Evolutionary conservation across 2,888 invertebrate genomes (phyloP).

Genomic region (Brachypterus glaber): DNA sequence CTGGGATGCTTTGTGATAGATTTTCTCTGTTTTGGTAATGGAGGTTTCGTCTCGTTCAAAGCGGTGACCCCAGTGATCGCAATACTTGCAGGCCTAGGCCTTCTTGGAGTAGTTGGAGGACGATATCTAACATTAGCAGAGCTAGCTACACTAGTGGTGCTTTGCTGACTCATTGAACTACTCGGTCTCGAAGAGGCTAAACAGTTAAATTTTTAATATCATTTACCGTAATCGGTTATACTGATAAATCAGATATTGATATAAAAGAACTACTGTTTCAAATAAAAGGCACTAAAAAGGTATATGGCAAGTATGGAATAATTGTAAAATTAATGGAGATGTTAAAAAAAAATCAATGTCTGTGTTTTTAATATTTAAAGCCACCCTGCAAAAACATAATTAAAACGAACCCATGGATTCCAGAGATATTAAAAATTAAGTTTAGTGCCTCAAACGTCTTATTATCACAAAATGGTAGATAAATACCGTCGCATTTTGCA

Average conservation of each 20-base stretch:
- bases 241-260: not conserved
- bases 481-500: no score
- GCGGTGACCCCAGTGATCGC: conserved; percentile 46
- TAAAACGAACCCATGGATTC: no score
- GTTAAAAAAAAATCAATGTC: no score
- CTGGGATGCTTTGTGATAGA: conserved; percentile 28
- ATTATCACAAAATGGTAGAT: no score
- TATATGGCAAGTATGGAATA: not conserved
- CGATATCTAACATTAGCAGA: conserved; percentile 49
- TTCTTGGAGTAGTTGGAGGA: conserved; percentile 53
- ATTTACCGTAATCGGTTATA: not conserved
- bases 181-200: conserved; percentile 72
- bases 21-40: conserved; percentile 40
- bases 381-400: no score
- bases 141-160: conserved; percentile 52
- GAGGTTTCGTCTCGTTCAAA: conserved; percentile 40
- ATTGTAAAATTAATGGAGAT: no score
- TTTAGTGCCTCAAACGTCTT: no score
- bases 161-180: conserved; percentile 72
- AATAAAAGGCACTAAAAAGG: not conserved
- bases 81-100: conserved; percentile 72
- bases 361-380: no score
- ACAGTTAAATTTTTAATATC: conserved; percentile 10
- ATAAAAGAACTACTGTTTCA: not conserved
- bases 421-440: no score